Percentiles rank a stretch among this genome's conserved stretches.
Evolutionary conservation across 2,113 vertebrate genomes (phyloP).

Genomic region (Nansenia antarctica): DNA sequence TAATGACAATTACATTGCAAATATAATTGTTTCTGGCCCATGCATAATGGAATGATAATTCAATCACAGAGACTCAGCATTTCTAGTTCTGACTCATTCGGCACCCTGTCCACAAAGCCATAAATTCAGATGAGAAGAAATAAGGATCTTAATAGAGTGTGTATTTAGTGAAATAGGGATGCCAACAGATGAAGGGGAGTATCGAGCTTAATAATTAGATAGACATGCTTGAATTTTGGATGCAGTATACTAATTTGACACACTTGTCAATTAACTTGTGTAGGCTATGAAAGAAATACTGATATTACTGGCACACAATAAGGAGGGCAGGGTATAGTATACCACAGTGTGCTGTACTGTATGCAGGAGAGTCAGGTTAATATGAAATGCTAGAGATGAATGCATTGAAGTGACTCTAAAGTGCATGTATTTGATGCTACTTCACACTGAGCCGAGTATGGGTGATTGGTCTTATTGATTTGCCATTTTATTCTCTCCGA

Average conservation of each 20-base stretch:
- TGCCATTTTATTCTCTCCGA: constrained; percentile 19
- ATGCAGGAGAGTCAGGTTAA: not conserved
- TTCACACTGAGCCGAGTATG: constrained; percentile 19
- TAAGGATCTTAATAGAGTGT: not conserved
- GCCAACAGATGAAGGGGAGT: not conserved
- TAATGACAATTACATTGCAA: not conserved
- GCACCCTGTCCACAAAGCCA: not conserved
- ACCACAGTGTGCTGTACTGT: not conserved
- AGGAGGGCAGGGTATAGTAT: not conserved
- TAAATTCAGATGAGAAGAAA: not conserved
- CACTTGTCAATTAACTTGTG: not conserved
- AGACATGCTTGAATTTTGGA: not conserved
- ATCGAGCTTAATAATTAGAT: not conserved
- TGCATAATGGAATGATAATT: not conserved
- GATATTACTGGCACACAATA: not conserved
- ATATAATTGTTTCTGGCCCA: not conserved
- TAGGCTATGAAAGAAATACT: not conserved
- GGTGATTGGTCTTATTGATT: constrained; percentile 34
- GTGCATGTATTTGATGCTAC: not conserved
- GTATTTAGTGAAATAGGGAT: not conserved
- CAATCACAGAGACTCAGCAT: not conserved
- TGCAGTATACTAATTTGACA: not conserved
- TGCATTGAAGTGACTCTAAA: constrained; percentile 14
- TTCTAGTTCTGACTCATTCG: not conserved
- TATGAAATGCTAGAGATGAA: not conserved